phyloP scores from a whole-genome alignment of 2,888 invertebrate genomes.

The Ceraclea dissimilis region DNA sequence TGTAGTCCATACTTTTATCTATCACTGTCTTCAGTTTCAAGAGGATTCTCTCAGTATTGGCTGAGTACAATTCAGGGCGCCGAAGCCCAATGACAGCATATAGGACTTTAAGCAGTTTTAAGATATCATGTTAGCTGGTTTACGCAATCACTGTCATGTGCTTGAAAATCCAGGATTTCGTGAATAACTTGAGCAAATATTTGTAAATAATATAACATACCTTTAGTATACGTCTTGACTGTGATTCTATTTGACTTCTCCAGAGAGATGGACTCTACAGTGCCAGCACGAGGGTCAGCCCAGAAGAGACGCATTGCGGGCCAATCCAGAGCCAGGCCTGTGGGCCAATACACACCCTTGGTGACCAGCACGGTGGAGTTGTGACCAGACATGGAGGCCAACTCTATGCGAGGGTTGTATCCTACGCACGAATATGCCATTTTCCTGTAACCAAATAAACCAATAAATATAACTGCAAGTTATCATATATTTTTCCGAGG shows the following conservation, averaged over 20 bases:
- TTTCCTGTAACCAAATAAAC: conserved; percentile 35
- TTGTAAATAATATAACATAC: too few species aligned
- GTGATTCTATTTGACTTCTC: conserved; percentile 61
- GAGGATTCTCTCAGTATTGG: too few species aligned
- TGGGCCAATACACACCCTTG: conserved; percentile 61
- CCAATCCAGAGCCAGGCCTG: conserved; percentile 68
- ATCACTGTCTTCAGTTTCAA: too few species aligned
- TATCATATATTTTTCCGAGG: not conserved
- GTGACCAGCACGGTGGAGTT: conserved; percentile 50
- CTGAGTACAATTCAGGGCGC: too few species aligned
- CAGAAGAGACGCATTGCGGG: conserved; percentile 72
- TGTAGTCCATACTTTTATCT: too few species aligned
- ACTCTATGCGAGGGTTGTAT: conserved; percentile 53
- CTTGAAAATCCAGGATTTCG: too few species aligned
- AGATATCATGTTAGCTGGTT: too few species aligned
- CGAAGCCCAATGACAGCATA: too few species aligned
- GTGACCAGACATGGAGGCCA: conserved; percentile 58
- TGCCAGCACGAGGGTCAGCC: conserved; percentile 71
- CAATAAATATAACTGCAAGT: not conserved
- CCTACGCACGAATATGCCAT: conserved; percentile 75
- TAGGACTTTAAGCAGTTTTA: too few species aligned
- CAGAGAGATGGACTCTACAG: conserved; percentile 59
- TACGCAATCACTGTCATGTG: too few species aligned
- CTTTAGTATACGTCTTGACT: conserved; percentile 43
- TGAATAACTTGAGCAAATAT: too few species aligned